These are phyloP conservation scores for Melanotaenia boesemani DNA, from an alignment of 2,797 vertebrate genomes.

Conservation along the genomic window DNA sequence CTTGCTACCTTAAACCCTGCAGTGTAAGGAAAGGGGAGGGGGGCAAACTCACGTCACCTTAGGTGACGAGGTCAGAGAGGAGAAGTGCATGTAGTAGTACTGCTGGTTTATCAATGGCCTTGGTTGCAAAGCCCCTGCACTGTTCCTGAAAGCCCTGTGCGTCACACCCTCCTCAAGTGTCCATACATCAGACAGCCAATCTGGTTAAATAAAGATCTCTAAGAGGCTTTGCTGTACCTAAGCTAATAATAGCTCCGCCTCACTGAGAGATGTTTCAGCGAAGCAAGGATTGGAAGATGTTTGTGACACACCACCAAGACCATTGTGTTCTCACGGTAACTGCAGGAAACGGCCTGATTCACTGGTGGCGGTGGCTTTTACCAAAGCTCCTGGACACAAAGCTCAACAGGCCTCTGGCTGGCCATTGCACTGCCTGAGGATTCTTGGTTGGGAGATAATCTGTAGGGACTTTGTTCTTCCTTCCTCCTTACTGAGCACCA, in stretches of 20 bases:
- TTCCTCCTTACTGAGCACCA: constrained; percentile 48
- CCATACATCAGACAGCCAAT: constrained; percentile 82
- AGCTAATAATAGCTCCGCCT: constrained; percentile 83
- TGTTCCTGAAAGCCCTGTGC: constrained; percentile 65
- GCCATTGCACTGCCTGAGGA: constrained; percentile 49
- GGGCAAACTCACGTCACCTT: constrained; percentile 69
- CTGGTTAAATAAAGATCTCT: constrained; percentile 86
- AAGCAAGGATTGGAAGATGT: constrained; percentile 59
- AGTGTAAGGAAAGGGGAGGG: constrained; percentile 54
- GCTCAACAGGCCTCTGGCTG: constrained; percentile 48
- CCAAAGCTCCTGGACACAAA: constrained; percentile 50
- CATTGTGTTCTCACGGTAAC: constrained; percentile 53
- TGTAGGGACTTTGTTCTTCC: constrained; percentile 43
- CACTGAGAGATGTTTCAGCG: constrained; percentile 60
- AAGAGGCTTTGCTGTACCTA: constrained; percentile 88
- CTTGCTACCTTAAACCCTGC: constrained; percentile 71
- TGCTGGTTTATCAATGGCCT: constrained; percentile 60
- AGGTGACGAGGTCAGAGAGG: constrained; percentile 33
- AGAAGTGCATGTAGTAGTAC: constrained; percentile 3
- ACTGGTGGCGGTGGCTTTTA: constrained; percentile 49
- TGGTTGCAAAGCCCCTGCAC: constrained; percentile 43
- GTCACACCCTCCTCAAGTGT: constrained; percentile 73
- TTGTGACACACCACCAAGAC: constrained; percentile 66
- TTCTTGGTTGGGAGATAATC: constrained; percentile 61
- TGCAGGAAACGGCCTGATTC: constrained; percentile 44